Percentiles rank a stretch among this genome's conserved stretches.
phyloP scores from a whole-genome alignment of 1,140 invertebrate species.

The Drosophila bifasciata region DNA sequence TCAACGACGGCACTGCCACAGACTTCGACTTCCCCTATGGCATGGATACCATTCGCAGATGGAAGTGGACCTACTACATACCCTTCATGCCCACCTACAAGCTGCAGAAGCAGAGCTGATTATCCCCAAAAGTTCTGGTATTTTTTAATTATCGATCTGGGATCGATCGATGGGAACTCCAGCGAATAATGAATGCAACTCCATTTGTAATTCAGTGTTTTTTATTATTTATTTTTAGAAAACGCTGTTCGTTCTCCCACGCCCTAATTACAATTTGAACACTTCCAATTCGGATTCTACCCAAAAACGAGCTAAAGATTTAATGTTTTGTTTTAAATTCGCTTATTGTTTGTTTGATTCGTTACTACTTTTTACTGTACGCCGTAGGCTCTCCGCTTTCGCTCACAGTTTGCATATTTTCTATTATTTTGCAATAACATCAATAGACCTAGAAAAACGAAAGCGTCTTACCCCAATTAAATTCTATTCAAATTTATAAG shows the following conservation, averaged over 20 bases:
- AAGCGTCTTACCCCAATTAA: conserved; percentile 17
- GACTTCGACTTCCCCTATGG: conserved; percentile 91
- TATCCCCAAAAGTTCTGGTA: no score
- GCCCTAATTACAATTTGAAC: conserved; percentile 41
- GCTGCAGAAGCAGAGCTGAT: conserved; percentile 69
- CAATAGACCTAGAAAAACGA: conserved; percentile 66
- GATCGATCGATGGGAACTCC: background rate
- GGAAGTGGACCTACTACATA: conserved; percentile 87
- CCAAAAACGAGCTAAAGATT: conserved; percentile 22
- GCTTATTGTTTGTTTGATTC: conserved; percentile 54
- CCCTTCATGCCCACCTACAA: conserved; percentile 89
- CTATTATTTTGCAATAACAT: conserved; percentile 79
- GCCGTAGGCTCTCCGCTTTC: conserved; percentile 11
- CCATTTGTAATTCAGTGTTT: conserved; percentile 25
- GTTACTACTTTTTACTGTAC: conserved; percentile 30
- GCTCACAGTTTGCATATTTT: conserved; percentile 55
- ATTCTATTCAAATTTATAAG: conserved; percentile 23
- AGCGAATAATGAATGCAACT: conserved; percentile 8
- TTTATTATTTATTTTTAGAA: conserved; percentile 44
- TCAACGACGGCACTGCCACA: conserved; percentile 85
- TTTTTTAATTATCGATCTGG: no score
- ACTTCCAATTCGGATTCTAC: conserved; percentile 20
- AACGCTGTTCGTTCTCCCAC: conserved; percentile 15
- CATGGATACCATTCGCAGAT: conserved; percentile 85
- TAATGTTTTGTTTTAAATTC: conserved; percentile 60